Conservation (phyloP, 2,113 vertebrate species). For the Pterocles burchelli region DNA sequence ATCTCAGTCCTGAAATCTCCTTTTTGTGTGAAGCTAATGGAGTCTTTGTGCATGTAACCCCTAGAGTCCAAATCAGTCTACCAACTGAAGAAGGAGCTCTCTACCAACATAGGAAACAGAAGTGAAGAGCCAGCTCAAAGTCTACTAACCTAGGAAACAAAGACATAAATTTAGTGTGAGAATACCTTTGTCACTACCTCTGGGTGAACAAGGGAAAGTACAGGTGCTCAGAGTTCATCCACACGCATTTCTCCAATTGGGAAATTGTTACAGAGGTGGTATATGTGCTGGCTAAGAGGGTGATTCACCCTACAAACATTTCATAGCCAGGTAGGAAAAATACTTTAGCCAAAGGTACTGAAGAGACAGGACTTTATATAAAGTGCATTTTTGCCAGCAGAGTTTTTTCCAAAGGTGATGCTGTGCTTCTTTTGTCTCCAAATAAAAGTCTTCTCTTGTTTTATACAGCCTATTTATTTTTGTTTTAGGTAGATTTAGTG, state of each 20-base stretch:
- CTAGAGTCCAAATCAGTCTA: background rate
- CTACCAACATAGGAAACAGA: background rate
- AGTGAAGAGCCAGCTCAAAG: background rate
- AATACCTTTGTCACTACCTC: background rate
- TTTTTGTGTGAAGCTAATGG: background rate
- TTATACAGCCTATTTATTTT: fast-evolving
- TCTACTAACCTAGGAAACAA: background rate
- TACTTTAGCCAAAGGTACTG: background rate
- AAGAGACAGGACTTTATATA: background rate
- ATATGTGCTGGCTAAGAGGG: background rate
- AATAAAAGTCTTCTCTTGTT: background rate
- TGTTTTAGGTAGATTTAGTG: background rate
- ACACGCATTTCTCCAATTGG: background rate
- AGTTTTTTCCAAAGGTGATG: background rate
- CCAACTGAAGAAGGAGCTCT: background rate
- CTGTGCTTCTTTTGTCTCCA: background rate
- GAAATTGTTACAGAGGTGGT: background rate
- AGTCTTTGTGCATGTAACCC: background rate
- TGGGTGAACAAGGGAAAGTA: background rate
- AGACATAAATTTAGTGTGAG: background rate
- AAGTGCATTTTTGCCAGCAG: background rate
- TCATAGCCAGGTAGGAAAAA: background rate
- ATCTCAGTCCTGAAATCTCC: background rate
- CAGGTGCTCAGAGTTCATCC: background rate
- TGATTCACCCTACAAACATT: background rate